Conservation (phyloP, 2,113 vertebrate genomes). For the Holacanthus passer region DNA sequence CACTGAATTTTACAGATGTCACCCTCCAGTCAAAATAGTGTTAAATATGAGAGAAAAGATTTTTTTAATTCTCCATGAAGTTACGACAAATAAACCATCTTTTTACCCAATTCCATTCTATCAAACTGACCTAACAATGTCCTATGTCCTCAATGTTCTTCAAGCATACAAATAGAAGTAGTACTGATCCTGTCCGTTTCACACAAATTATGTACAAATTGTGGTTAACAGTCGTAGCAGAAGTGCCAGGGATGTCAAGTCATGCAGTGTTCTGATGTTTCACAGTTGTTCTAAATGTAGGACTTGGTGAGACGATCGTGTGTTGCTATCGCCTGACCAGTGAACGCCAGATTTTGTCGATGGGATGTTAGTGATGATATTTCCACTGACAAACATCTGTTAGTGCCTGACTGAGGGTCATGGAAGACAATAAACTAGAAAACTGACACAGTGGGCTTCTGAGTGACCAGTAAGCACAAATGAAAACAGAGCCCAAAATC, state of each 20-base stretch:
- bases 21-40: background rate
- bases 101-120: background rate
- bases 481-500: background rate
- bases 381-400: background rate
- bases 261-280: conserved; percentile 12
- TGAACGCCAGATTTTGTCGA: background rate
- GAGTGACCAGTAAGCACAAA: background rate
- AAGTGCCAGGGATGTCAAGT: background rate
- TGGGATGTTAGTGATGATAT: background rate
- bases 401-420: background rate
- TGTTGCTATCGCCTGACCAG: background rate
- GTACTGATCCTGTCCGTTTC: conserved; percentile 7
- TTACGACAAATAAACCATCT: background rate
- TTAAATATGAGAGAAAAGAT: background rate
- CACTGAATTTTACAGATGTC: background rate
- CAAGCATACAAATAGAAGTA: background rate
- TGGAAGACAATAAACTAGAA: conserved; percentile 14
- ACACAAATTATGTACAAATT: conserved; percentile 16
- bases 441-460: background rate
- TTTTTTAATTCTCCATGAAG: background rate
- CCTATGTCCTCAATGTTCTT: background rate
- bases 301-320: background rate
- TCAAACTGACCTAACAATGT: background rate
- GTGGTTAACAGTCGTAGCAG: conserved; percentile 10
- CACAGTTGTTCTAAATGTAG: conserved; percentile 3